Conservation (phyloP, 2,113 vertebrate species). For the Melierax canorus region DNA sequence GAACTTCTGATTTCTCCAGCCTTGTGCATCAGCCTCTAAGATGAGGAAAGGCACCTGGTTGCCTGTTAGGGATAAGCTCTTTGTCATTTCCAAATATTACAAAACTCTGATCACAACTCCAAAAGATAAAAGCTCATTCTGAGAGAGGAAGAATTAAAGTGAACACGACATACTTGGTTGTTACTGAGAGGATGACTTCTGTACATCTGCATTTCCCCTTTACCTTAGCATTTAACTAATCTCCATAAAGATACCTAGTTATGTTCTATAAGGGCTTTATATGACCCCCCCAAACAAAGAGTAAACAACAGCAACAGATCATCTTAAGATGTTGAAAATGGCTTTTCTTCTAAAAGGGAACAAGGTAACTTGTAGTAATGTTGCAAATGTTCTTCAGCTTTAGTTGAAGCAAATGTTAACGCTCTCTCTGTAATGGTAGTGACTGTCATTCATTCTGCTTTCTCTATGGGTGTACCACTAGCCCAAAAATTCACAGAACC, state of each 20-base stretch:
- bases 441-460: neutral
- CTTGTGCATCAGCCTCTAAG: neutral
- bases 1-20: neutral
- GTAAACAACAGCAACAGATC: neutral
- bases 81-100: neutral
- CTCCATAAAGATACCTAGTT: neutral
- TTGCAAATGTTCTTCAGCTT: neutral
- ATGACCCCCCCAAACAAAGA: neutral
- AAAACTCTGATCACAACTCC: neutral
- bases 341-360: neutral
- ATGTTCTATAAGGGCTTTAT: neutral
- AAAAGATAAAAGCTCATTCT: neutral
- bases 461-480: neutral
- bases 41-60: neutral
- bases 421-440: neutral
- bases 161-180: neutral
- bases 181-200: neutral
- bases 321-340: neutral
- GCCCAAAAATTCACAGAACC: neutral
- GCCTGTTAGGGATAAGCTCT: neutral
- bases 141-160: neutral
- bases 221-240: neutral
- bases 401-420: neutral
- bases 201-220: neutral
- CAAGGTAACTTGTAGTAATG: neutral